Base-by-base conservation (phyloP, 2,888 invertebrate genomes). In the Coelinius sp. region DNA sequence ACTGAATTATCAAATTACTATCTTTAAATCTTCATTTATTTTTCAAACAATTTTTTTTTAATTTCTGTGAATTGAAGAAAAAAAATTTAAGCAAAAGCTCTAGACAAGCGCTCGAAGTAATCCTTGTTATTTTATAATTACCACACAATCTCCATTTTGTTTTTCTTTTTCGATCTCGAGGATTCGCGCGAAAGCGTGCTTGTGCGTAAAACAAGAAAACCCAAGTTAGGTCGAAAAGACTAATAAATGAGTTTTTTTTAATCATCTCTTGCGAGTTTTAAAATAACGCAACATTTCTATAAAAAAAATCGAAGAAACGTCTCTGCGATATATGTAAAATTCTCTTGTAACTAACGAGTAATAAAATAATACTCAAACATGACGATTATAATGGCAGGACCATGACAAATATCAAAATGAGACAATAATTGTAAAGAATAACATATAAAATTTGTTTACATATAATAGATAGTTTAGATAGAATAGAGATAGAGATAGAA, bases 161-260 rank as follows among this genome's bases (percentile, higher is more conserved):
- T 78, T 78, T 78, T 78, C 78, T 78, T 77, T 78, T 77, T 78
- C 78, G 76, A 76, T 78, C 78, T 78, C 78, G 78, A 78, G 77
- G 78, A 78, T 77, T 77, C 78, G 78, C 78, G 78, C 78, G 78
- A 78, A 78, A 78, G 78, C 78, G 78, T 78, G 78, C 78, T 78
- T 78, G 78, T 78, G 78, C 78, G 78, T 78, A 78, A 76, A 78
- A 78, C 78, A 78, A 78, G 78, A 78, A 78, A 78, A 78, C 78
- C 74, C 78, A 78, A 78, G 77, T 78, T 78, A 78, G 78, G 78
- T 78, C 77, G 78, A 77, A 78, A 75, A 77, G 78, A 78, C 78
- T 78, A 77, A 77, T 56, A 74, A 73, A 68, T 74, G 63, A 25
- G 49, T 35, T 68, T 14, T 38, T 63, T 62, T 70, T 27, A 24